Conservation (phyloP, 2,113 vertebrate genomes). For the Colinus virginianus region DNA sequence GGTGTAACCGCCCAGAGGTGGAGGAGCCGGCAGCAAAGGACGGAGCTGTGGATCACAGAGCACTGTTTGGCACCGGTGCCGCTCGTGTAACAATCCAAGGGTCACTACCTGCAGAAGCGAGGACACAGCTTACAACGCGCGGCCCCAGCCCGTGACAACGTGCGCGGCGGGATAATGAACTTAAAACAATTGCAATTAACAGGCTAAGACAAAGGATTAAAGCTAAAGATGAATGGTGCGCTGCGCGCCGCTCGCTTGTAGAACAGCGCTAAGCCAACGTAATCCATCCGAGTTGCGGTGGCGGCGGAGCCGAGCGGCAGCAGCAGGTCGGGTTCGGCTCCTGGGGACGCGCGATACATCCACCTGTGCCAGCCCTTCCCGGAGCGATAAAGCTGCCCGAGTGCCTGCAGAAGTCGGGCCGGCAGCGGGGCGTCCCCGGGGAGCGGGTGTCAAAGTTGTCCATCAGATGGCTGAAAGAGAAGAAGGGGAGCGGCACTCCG, state of each 20-base stretch:
- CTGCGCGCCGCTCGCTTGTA: slow-evolving; percentile 79
- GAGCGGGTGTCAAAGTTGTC: slow-evolving; percentile 95
- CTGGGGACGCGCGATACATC: slow-evolving; percentile 90
- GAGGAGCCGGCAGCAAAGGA: slow-evolving; percentile 39
- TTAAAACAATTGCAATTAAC: slow-evolving; percentile 99
- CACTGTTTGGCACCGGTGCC: slow-evolving; percentile 76
- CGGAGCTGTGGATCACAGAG: slow-evolving; percentile 39
- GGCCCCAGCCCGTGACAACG: slow-evolving; percentile 84
- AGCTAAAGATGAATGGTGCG: slow-evolving; percentile 78
- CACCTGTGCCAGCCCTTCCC: slow-evolving; percentile 89
- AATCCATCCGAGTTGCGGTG: slow-evolving; percentile 81
- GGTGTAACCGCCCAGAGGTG: neutral
- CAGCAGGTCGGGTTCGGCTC: slow-evolving; percentile 84
- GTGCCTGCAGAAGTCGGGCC: slow-evolving; percentile 84
- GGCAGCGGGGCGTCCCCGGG: slow-evolving; percentile 80
- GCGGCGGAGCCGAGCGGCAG: slow-evolving; percentile 69
- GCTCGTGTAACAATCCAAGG: slow-evolving; percentile 83
- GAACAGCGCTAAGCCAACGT: slow-evolving; percentile 86
- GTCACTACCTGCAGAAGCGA: slow-evolving; percentile 87
- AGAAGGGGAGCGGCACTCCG: slow-evolving; percentile 87
- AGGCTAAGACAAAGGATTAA: slow-evolving; percentile 91
- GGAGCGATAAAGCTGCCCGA: slow-evolving; percentile 89
- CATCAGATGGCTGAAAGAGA: slow-evolving; percentile 93
- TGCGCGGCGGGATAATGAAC: slow-evolving; percentile 91
- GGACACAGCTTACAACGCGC: slow-evolving; percentile 84